A percentile compares a stretch with the other conserved stretches of the same genome.
These are phyloP conservation scores for Selenia dentaria DNA, from an alignment of 2,888 invertebrate genomes.

Conservation along the genomic window DNA sequence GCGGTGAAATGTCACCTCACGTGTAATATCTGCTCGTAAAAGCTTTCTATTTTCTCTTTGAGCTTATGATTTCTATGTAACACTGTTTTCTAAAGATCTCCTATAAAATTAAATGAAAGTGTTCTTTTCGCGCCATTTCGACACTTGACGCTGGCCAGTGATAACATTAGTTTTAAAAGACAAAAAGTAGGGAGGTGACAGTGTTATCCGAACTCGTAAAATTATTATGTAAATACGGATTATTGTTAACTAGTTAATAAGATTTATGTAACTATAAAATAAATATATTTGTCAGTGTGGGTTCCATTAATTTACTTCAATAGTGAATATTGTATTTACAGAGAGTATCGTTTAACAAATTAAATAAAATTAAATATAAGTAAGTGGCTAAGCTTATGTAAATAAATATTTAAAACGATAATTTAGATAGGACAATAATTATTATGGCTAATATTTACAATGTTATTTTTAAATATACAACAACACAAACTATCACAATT, in stretches of 20 bases:
- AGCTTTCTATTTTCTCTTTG: conserved; percentile 49
- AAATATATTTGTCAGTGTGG: conserved; percentile 25
- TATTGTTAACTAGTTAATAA: not conserved
- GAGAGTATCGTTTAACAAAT: not conserved
- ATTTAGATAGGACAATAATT: not conserved
- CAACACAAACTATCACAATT: conserved; percentile 13
- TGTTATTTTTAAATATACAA: not conserved
- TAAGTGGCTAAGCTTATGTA: not conserved
- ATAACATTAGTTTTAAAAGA: not conserved
- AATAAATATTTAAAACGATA: conserved; percentile 1
- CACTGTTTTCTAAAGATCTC: conserved; percentile 30
- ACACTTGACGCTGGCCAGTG: conserved; percentile 28
- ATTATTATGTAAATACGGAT: not conserved
- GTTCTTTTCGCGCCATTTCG: conserved; percentile 44
- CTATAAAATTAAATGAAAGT: conserved; percentile 40
- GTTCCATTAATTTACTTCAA: conserved; percentile 25
- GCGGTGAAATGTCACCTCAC: conserved; percentile 23
- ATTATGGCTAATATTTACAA: conserved; percentile 23
- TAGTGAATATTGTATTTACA: conserved; percentile 17
- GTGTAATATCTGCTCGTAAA: conserved; percentile 29
- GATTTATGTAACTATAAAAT: conserved; percentile 13
- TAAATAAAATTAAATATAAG: not conserved
- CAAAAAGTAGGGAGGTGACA: conserved; percentile 4
- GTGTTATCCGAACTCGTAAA: conserved; percentile 4
- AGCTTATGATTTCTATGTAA: conserved; percentile 27